Conservation (phyloP, 1,140 invertebrate genomes). For the Neodiprion virginianus region DNA sequence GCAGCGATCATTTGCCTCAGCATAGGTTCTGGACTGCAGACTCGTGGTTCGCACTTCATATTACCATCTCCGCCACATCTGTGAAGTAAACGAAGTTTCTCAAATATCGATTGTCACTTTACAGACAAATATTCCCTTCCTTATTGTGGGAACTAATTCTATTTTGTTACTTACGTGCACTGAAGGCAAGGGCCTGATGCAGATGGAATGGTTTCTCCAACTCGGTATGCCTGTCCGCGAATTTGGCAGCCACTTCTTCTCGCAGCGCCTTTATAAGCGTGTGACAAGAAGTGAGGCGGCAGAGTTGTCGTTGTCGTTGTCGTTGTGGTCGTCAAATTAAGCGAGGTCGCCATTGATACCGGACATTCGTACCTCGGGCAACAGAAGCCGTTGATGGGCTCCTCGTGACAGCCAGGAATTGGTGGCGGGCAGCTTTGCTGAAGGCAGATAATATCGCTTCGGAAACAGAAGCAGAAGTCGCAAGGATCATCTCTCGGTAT, state of each 20-base stretch:
- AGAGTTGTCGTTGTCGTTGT: conserved; percentile 86
- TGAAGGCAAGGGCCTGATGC: conserved; percentile 89
- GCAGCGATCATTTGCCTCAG: conserved; percentile 86
- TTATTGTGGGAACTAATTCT: conserved; percentile 14
- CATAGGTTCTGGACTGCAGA: conserved; percentile 87
- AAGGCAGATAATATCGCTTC: conserved; percentile 93
- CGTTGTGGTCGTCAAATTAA: conserved; percentile 83
- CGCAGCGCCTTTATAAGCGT: conserved; percentile 77
- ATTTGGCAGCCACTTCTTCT: conserved; percentile 83
- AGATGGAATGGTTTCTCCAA: conserved; percentile 82
- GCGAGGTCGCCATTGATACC: conserved; percentile 79
- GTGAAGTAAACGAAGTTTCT: conserved; percentile 48
- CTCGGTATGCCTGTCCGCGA: conserved; percentile 79
- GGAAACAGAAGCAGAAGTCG: conserved; percentile 97
- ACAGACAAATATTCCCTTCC: conserved; percentile 12
- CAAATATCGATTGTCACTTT: conserved; percentile 18
- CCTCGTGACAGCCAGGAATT: conserved; percentile 87
- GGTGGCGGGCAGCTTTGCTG: conserved; percentile 95
- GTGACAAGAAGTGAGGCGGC: conserved; percentile 80
- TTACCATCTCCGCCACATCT: conserved; percentile 89
- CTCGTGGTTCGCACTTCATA: conserved; percentile 91
- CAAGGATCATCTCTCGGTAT: conserved; percentile 93
- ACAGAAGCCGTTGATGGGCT: conserved; percentile 91
- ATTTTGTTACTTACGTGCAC: conserved; percentile 80
- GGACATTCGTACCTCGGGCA: conserved; percentile 94